Evolutionary conservation across 2,797 vertebrate genomes (phyloP), one percentile per base, ranked within the genome.

Genomic region (Arrhamphus sclerolepis): DNA sequence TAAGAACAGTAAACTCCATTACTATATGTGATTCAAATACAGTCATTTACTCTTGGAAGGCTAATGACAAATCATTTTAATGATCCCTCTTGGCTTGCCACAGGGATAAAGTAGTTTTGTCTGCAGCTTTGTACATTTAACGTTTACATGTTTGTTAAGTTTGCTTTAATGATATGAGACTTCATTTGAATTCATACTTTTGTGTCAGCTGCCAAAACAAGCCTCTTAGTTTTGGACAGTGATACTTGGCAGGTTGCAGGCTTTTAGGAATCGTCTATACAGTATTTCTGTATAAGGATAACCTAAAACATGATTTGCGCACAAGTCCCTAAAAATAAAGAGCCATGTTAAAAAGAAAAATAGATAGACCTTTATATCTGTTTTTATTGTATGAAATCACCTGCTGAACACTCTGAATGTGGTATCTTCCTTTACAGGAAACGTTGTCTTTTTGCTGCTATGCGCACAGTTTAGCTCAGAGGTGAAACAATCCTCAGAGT

Each of bases 401-500:
- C 42, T 20, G 56, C 56, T 41, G n/a, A 49, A 21, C 66, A 20
- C 19, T n/a, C n/a, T 4, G 20, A 65, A 58, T 53, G 17, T 59
- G n/a, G 42, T 26, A 26, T 47, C 56, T 58, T 41, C 13, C 31
- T 18, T 61, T 53, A 31, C 40, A 19, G 6, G 4, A 2, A 11
- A 9, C 20, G 11, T 22, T 22, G 10, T 73, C 44, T 58, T 63
- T 47, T 39, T 64, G 42, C 54, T 0, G 19, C 70, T 19, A 38
- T 44, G 66, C 56, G 20, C 53, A 1, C 56, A 11, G 49, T 65
- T 77, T 19, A 54, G 21, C 70, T 68, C 17, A 19, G 58, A 62
- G 71, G 56, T 59, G 63, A 52, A 81, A 57, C 46, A 44, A 64
- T 84, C 55, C 53, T 44, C 39, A 24, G 55, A 62, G 65, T n/a